Evolutionary conservation across 2,797 vertebrate genomes (phyloP).

Genomic region (Eremophila alpestris): DNA sequence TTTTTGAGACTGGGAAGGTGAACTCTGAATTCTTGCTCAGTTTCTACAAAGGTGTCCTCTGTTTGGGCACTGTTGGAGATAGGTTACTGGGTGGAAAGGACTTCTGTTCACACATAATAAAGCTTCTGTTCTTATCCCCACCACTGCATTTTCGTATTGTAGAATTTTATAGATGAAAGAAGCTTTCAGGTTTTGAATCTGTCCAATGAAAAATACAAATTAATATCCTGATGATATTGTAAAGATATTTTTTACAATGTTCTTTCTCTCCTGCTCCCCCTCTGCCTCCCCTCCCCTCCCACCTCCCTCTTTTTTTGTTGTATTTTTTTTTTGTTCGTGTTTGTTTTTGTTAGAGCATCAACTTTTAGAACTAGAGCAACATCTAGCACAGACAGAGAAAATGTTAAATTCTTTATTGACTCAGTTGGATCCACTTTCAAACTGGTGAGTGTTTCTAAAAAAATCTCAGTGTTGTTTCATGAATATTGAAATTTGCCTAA

Average conservation of each 20-base stretch:
- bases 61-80: not conserved
- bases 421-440: slow-evolving; percentile 90
- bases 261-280: not conserved
- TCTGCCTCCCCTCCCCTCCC: accelerated
- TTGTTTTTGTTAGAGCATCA: slow-evolving; percentile 80
- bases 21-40: not conserved
- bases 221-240: not conserved
- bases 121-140: not conserved
- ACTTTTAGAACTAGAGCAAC: slow-evolving; percentile 86
- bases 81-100: not conserved
- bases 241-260: not conserved
- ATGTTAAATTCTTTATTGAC: slow-evolving; percentile 92
- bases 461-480: not conserved
- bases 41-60: not conserved
- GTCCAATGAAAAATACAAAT: not conserved
- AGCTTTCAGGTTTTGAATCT: not conserved
- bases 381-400: slow-evolving; percentile 88
- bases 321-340: not conserved
- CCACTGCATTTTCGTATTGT: not conserved
- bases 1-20: not conserved
- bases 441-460: slow-evolving; percentile 80
- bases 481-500: not conserved
- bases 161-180: not conserved
- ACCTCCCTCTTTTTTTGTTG: too few relatives aligned
- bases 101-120: not conserved